These are phyloP conservation scores for Lasioglossum lativentre DNA, from an alignment of 2,888 invertebrate species.

Conservation along the genomic window DNA sequence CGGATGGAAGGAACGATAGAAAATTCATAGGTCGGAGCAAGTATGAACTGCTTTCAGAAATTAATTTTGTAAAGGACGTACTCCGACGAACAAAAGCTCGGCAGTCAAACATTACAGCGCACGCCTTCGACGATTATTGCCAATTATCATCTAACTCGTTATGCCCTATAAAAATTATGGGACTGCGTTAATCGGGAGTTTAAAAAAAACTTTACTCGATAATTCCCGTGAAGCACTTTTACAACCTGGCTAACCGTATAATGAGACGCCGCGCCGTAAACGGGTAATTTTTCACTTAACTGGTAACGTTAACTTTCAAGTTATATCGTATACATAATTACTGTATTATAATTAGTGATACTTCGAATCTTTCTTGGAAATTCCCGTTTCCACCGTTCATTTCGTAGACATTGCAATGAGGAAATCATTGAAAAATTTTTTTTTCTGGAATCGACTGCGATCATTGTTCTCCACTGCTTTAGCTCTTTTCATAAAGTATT, in stretches of 20 bases:
- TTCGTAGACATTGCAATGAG: not conserved
- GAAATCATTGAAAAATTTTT: no score
- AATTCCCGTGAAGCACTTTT: not conserved
- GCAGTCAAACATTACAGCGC: not conserved
- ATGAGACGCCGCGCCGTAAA: not conserved
- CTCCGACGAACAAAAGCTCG: not conserved
- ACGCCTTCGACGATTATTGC: not conserved
- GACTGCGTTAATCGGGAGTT: not conserved
- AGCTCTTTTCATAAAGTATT: not conserved
- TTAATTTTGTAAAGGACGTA: not conserved
- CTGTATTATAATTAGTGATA: not conserved
- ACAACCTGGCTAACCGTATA: not conserved
- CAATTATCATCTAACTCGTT: not conserved
- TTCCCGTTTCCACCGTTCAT: not conserved
- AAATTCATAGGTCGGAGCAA: not conserved
- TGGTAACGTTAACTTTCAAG: not conserved
- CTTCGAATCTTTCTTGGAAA: not conserved
- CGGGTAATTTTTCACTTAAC: not conserved
- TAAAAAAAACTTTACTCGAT: slow-evolving; percentile 1
- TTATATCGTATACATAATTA: not conserved
- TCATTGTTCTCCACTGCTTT: not conserved
- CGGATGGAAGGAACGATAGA: not conserved
- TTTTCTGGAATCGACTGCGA: not conserved
- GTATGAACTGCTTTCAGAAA: slow-evolving; percentile 3
- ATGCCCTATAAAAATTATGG: not conserved